phyloP scores from a whole-genome alignment of 2,797 vertebrate genomes.

The Chaunax sp. region DNA sequence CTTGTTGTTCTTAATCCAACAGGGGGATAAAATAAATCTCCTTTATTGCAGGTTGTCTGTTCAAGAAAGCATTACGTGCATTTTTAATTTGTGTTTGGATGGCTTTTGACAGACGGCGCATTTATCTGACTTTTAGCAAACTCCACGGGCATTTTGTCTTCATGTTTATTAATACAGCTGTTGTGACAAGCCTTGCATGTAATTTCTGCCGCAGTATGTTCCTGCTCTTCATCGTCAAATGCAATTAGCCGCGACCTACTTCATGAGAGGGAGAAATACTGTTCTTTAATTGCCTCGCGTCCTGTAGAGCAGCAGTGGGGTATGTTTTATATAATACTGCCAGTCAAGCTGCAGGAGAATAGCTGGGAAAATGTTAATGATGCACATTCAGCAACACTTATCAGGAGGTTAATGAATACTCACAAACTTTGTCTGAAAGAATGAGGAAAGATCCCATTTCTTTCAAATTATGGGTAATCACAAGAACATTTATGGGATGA shows the following conservation, averaged over 20 bases:
- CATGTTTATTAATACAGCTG: conserved; percentile 70
- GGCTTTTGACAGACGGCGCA: too few species aligned
- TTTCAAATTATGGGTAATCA: conserved; percentile 41
- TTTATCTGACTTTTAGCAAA: too few species aligned
- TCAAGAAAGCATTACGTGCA: not conserved
- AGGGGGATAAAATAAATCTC: not conserved
- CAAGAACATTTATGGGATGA: conserved; percentile 23
- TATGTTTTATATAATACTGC: conserved; percentile 62
- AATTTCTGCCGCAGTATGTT: conserved; percentile 69
- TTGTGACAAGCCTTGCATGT: conserved; percentile 64
- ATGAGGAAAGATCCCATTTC: conserved; percentile 35
- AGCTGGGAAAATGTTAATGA: conserved; percentile 74
- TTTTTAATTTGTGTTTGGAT: conserved; percentile 13
- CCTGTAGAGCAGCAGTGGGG: conserved; percentile 65
- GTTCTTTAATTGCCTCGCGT: conserved; percentile 79
- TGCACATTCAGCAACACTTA: conserved; percentile 75
- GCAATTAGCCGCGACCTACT: conserved; percentile 80
- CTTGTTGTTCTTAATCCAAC: conserved; percentile 43
- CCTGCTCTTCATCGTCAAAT: conserved; percentile 71
- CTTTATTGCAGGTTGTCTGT: too few species aligned
- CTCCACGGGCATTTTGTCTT: conserved; percentile 42
- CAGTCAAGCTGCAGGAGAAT: conserved; percentile 69
- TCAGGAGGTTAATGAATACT: conserved; percentile 84
- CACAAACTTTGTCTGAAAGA: conserved; percentile 35
- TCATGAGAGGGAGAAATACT: conserved; percentile 67